phyloP scores from a whole-genome alignment of 2,113 vertebrate genomes.

The Osmerus eperlanus region DNA sequence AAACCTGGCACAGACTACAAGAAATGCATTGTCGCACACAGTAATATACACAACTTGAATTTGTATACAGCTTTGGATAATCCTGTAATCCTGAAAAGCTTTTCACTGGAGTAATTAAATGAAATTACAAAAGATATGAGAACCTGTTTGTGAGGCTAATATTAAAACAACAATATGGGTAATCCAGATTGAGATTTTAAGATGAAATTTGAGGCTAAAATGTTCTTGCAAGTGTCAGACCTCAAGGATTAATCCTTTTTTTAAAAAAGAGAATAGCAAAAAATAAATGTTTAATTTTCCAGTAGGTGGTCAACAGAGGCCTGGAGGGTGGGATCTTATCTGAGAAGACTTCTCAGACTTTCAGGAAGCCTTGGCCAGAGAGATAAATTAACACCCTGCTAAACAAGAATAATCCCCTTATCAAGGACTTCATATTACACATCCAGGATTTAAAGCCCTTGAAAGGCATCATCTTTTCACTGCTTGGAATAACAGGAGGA shows the following conservation, averaged over 20 bases:
- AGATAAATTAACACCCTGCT: conserved; percentile 10
- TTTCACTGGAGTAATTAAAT: conserved; percentile 27
- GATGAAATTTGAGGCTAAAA: too few relatives aligned
- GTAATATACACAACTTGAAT: conserved; percentile 5
- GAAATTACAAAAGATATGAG: background rate
- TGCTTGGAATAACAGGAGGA: conserved; percentile 5
- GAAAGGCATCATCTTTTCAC: conserved; percentile 24
- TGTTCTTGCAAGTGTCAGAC: too few relatives aligned
- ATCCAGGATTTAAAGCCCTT: conserved; percentile 2
- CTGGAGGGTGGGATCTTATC: too few relatives aligned
- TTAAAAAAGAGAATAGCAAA: too few relatives aligned
- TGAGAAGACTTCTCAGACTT: too few relatives aligned
- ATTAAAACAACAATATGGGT: too few relatives aligned
- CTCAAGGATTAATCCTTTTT: too few relatives aligned
- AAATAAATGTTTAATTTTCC: too few relatives aligned
- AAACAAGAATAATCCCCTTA: conserved; percentile 18
- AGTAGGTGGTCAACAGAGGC: too few relatives aligned
- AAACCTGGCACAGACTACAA: background rate
- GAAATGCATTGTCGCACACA: background rate
- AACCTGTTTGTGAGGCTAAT: conserved; percentile 1
- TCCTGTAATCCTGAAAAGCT: conserved; percentile 24
- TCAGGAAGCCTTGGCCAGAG: too few relatives aligned
- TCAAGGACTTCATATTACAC: conserved; percentile 17
- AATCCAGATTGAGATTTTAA: too few relatives aligned
- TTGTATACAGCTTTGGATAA: conserved; percentile 15